phyloP scores from a whole-genome alignment of 2,113 vertebrate species.

The Collichthys lucidus region DNA sequence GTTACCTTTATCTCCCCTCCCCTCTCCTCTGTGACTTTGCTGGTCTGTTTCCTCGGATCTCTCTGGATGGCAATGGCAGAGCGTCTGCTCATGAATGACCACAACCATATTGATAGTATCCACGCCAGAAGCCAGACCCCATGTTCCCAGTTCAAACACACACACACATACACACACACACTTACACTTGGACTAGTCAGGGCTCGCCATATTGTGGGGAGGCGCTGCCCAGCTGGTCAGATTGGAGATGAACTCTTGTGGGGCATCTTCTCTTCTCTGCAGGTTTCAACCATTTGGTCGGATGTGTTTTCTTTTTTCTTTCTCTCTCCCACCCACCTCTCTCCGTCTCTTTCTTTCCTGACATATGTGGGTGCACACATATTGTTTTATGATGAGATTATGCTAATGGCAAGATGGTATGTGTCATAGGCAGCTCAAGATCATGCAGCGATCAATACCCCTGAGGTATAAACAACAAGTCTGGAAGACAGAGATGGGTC shows the following conservation, averaged over 20 bases:
- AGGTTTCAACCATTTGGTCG: slow-evolving; percentile 35
- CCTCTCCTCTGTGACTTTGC: slow-evolving; percentile 37
- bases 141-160: slow-evolving; percentile 56
- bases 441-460: slow-evolving; percentile 36
- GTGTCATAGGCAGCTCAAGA: slow-evolving; percentile 33
- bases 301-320: not conserved
- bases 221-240: slow-evolving; percentile 73
- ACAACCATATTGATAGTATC: slow-evolving; percentile 63
- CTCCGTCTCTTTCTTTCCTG: not conserved
- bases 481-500: slow-evolving; percentile 46
- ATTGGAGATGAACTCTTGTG: slow-evolving; percentile 42
- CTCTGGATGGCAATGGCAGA: slow-evolving; percentile 34
- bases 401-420: slow-evolving; percentile 45
- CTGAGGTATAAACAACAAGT: slow-evolving; percentile 48
- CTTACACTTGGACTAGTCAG: slow-evolving; percentile 11
- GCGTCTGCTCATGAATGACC: slow-evolving; percentile 63
- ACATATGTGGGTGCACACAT: slow-evolving; percentile 21
- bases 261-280: slow-evolving; percentile 50
- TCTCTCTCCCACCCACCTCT: not conserved
- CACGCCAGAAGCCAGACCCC: slow-evolving; percentile 58
- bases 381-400: slow-evolving; percentile 42
- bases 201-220: slow-evolving; percentile 71
- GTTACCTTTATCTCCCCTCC: slow-evolving; percentile 42
- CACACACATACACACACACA: slow-evolving; percentile 15
- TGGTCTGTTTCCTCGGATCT: slow-evolving; percentile 28